Conservation (phyloP, 1,140 invertebrate genomes). For the Neodiprion pinetum region DNA sequence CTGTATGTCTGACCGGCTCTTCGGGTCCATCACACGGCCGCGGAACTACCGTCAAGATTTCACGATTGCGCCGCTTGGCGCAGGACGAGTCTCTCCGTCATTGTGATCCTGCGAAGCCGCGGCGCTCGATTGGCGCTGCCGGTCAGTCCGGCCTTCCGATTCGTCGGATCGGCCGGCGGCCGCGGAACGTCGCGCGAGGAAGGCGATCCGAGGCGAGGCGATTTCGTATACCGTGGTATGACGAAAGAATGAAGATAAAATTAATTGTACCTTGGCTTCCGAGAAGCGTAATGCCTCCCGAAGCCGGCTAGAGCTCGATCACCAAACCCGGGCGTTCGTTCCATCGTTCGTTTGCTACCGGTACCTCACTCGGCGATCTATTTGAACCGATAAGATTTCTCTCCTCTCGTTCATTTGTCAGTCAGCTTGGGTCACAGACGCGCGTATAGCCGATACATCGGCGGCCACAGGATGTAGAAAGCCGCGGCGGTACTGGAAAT, state of each 20-base stretch:
- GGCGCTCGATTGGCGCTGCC: neutral
- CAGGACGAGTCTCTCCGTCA: neutral
- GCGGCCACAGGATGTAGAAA: neutral
- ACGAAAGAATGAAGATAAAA: conserved; percentile 13
- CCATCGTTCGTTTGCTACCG: neutral
- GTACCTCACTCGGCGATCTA: neutral
- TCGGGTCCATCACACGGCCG: neutral
- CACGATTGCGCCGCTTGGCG: neutral
- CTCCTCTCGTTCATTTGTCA: neutral
- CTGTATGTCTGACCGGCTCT: neutral
- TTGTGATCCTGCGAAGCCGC: neutral
- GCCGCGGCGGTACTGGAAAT: neutral
- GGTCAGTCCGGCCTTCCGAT: neutral
- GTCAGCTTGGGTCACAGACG: neutral
- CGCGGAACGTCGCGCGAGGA: too few species aligned
- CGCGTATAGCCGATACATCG: neutral
- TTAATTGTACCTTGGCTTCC: conserved; percentile 3
- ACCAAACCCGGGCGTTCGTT: too few species aligned
- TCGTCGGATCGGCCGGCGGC: neutral
- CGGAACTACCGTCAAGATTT: neutral
- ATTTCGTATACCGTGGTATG: neutral
- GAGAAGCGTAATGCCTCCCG: neutral
- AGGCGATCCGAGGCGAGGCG: too few species aligned
- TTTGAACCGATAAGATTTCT: neutral
- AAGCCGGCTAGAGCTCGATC: neutral